Percentiles rank a stretch among this genome's conserved stretches.
These are phyloP conservation scores for Columba janthina DNA, from an alignment of 2,113 vertebrate species.

Conservation along the genomic window DNA sequence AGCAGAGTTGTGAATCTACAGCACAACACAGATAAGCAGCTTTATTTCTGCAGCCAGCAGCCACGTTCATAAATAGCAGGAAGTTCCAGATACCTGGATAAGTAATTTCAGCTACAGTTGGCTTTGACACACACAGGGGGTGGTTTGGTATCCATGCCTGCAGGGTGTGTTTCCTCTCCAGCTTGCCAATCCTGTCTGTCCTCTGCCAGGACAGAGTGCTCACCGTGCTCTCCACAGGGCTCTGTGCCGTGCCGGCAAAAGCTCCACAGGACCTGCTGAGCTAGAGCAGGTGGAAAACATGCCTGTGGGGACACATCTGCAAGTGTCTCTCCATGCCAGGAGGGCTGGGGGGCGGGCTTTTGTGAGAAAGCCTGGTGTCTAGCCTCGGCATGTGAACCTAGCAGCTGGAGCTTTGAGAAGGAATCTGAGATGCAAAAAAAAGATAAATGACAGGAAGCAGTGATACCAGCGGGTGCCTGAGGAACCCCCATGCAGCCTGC, in stretches of 20 bases:
- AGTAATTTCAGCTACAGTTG: neutral
- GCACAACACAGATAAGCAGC: neutral
- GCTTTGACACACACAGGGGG: neutral
- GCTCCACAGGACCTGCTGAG: neutral
- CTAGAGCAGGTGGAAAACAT: neutral
- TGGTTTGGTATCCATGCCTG: neutral
- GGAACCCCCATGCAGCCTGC: neutral
- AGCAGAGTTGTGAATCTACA: neutral
- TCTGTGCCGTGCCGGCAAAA: neutral
- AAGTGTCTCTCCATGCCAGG: neutral
- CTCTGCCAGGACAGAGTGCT: rapidly evolving
- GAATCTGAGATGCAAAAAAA: neutral
- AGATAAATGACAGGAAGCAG: neutral
- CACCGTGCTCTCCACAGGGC: neutral
- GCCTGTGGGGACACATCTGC: neutral
- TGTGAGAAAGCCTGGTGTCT: neutral
- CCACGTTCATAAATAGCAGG: neutral
- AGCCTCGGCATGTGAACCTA: rapidly evolving
- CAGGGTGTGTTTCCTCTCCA: neutral
- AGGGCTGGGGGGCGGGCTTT: neutral
- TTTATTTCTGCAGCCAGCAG: neutral
- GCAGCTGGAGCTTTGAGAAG: neutral
- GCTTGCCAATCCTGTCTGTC: neutral
- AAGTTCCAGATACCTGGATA: neutral
- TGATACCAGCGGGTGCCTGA: neutral